A percentile compares a stretch with the other conserved stretches of the same genome.
Conservation (phyloP, 2,113 vertebrate species). For the Microcebus ravelobensis region DNA sequence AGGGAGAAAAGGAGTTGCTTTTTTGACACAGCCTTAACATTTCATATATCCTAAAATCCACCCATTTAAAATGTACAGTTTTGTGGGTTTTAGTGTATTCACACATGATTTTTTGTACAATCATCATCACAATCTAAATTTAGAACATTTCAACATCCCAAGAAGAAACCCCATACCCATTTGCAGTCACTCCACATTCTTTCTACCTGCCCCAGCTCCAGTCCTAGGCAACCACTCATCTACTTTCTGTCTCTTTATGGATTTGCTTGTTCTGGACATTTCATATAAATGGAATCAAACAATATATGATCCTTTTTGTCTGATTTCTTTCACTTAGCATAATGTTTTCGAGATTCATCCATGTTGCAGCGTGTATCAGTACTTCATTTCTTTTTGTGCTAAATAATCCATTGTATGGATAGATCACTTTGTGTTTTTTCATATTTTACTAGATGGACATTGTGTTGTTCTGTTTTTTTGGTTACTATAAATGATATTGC, state of each 20-base stretch:
- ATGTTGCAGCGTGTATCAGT: not conserved
- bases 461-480: not conserved
- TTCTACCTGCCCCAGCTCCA: not conserved
- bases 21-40: not conserved
- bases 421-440: not conserved
- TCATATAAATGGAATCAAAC: constrained; percentile 3
- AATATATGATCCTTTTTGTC: not conserved
- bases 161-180: not conserved
- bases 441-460: not conserved
- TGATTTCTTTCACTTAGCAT: constrained; percentile 16
- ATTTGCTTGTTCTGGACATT: not conserved
- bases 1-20: not conserved
- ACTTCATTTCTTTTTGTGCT: constrained; percentile 14
- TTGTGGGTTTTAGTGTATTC: not conserved
- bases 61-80: not conserved
- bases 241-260: not conserved
- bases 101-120: not conserved
- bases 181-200: not conserved
- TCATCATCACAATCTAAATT: not conserved
- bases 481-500: not conserved
- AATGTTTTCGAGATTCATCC: not conserved
- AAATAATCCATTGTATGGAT: not conserved
- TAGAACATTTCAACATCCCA: not conserved
- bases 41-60: not conserved
- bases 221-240: not conserved